These are phyloP conservation scores for Agrochola lota DNA, from an alignment of 2,888 invertebrate genomes.

Conservation along the genomic window DNA sequence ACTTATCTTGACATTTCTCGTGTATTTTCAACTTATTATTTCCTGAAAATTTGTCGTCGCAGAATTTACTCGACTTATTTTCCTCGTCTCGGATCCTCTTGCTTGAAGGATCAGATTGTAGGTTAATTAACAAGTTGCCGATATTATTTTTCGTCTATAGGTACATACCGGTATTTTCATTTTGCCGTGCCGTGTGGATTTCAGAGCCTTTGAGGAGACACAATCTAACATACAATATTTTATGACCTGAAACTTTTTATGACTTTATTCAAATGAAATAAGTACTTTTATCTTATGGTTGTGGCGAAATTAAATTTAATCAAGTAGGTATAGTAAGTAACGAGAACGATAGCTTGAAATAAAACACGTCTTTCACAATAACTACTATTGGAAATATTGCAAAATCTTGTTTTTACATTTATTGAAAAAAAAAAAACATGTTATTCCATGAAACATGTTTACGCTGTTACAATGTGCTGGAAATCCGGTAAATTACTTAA, in stretches of 20 bases:
- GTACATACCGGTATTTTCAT: background rate
- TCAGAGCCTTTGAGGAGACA: background rate
- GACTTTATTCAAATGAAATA: constrained; percentile 1
- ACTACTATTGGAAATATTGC: background rate
- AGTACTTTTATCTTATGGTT: background rate
- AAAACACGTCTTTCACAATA: background rate
- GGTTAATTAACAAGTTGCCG: constrained; percentile 24
- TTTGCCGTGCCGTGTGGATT: background rate
- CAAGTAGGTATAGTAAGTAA: background rate
- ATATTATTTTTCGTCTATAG: constrained; percentile 11
- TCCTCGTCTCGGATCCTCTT: background rate
- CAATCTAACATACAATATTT: background rate
- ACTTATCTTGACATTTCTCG: constrained; percentile 50
- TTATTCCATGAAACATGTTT: background rate
- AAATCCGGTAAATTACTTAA: constrained; percentile 38
- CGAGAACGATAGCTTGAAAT: background rate
- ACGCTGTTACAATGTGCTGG: constrained; percentile 5
- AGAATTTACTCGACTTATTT: constrained; percentile 22
- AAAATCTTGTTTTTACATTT: background rate
- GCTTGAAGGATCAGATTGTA: constrained; percentile 17
- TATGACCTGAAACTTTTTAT: background rate
- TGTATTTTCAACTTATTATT: constrained; percentile 40
- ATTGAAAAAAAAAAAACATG: background rate
- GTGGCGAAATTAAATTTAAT: background rate
- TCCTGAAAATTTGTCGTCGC: constrained; percentile 11